phyloP scores from a whole-genome alignment of 2,797 vertebrate species.

The Meda fulgida region DNA sequence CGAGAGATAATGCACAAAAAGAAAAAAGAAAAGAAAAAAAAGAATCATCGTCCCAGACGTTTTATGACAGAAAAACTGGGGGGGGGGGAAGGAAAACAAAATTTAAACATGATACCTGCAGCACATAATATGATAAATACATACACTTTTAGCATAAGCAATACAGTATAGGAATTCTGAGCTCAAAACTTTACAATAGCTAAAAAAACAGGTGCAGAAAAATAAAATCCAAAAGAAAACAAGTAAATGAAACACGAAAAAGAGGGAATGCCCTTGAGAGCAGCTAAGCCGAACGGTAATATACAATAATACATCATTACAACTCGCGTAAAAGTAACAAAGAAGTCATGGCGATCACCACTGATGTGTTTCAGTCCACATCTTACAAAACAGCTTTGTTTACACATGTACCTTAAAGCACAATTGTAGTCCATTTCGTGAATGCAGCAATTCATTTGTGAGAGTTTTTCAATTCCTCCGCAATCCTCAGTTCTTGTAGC shows the following conservation, averaged over 20 bases:
- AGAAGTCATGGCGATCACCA: constrained; percentile 75
- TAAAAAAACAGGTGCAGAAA: constrained; percentile 76
- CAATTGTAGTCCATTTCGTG: constrained; percentile 73
- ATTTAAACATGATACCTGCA: constrained; percentile 81
- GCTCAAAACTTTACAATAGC: constrained; percentile 84
- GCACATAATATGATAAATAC: constrained; percentile 86
- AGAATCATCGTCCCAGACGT: constrained; percentile 82
- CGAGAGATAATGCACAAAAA: constrained; percentile 81
- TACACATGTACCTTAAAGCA: constrained; percentile 85
- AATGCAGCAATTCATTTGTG: constrained; percentile 79
- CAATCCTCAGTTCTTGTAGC: constrained; percentile 38
- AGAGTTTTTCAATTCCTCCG: constrained; percentile 61
- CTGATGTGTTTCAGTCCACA: constrained; percentile 73
- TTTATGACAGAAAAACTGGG: constrained; percentile 73
- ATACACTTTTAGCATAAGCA: constrained; percentile 83
- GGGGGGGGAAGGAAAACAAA: constrained; percentile 51
- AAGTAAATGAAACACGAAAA: constrained; percentile 55
- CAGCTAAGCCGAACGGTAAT: constrained; percentile 82
- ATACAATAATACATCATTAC: constrained; percentile 84
- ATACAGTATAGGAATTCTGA: constrained; percentile 81
- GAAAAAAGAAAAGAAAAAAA: constrained; percentile 70
- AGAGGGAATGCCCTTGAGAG: constrained; percentile 80
- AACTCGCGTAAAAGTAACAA: constrained; percentile 76
- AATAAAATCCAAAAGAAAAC: constrained; percentile 47
- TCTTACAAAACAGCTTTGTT: constrained; percentile 81